Base-by-base conservation (phyloP, 2,888 invertebrate genomes). In the Zonitis immaculata region DNA sequence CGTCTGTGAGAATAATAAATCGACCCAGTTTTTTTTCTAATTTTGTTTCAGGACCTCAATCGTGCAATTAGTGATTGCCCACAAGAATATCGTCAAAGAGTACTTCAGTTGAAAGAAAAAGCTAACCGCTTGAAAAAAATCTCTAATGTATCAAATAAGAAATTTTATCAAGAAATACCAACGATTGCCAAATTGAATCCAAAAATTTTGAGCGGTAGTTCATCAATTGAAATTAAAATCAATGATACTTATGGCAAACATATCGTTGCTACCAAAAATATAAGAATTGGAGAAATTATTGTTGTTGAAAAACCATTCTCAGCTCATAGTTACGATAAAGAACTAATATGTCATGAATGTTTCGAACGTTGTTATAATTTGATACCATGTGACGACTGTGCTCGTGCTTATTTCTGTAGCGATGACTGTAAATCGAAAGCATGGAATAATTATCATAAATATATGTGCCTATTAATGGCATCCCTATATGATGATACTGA, bases 221-320 rank as follows among this genome's bases (percentile, higher is more conserved):
- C 39, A 7, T 44, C 46, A 28, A 65, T 89, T 25, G 75, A 79
- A 65, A 77, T 89, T 49, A 74, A 80, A 16, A 79, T 78, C 53
- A 78, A 75, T 39, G 65, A 80, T 45, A 76, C 79, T 28, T 80
- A 83, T 74, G 91, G 91, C 0, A 79, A 90, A 39, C 85, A 85
- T 70, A 77, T 91, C 3, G 75, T 85, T 48, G 86, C 89, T 1
- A 81, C 78, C 16, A 79, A 80, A 51, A 79, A 86, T 66, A 82
- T 91, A 52, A 71, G 76, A 58, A 82, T 87, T 1, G 89, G 89
- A 44, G 89, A 92, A 71, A 75, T 91, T 6, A 70, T 95, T 22
- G 83, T 82, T 2, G 77, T 86, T 42, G 94, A 95, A 74, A 79
- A 85, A 49, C 87, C 92, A 0, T 93, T 85, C 70, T 78, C 82